A percentile compares a stretch with the other conserved stretches of the same genome.
Evolutionary conservation across 2,888 invertebrate species (phyloP).

Genomic region (Drosophila paranaensis): DNA sequence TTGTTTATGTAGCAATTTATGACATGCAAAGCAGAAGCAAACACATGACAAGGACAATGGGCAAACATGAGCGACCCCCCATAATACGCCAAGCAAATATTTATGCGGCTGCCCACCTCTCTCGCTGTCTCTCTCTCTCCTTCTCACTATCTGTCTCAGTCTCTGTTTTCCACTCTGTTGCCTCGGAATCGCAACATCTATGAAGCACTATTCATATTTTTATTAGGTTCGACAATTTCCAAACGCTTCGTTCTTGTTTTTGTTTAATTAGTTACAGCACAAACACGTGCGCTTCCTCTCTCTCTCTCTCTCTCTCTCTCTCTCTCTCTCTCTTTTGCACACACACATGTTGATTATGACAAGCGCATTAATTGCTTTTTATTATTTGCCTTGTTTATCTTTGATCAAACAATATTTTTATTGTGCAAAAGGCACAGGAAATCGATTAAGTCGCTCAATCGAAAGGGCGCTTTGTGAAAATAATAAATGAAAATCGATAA

Average conservation of each 20-base stretch:
- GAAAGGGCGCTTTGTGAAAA: conserved; percentile 8
- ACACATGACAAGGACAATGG: conserved; percentile 62
- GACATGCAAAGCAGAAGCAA: conserved; percentile 72
- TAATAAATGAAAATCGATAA: conserved; percentile 41
- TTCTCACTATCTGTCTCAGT: background rate
- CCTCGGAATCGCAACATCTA: conserved; percentile 16
- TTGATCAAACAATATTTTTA: conserved; percentile 49
- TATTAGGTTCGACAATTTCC: conserved; percentile 64
- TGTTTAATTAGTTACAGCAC: conserved; percentile 66
- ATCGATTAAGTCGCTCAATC: conserved; percentile 43
- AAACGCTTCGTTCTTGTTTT: conserved; percentile 42
- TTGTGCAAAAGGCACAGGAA: conserved; percentile 29
- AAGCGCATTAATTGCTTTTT: conserved; percentile 72
- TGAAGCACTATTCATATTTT: conserved; percentile 66
- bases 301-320: too few species aligned
- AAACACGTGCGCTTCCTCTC: background rate
- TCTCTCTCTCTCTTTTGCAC: background rate
- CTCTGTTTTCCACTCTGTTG: background rate
- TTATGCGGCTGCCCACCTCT: conserved; percentile 53
- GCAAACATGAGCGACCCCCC: conserved; percentile 51
- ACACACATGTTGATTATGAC: conserved; percentile 50
- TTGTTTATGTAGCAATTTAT: conserved; percentile 76
- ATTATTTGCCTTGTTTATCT: conserved; percentile 60
- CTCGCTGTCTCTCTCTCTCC: background rate
- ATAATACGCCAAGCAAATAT: conserved; percentile 69